A percentile compares a stretch with the other conserved stretches of the same genome.
These are phyloP conservation scores for Choristoneura fumiferana DNA, from an alignment of 1,140 invertebrate genomes.

Conservation along the genomic window DNA sequence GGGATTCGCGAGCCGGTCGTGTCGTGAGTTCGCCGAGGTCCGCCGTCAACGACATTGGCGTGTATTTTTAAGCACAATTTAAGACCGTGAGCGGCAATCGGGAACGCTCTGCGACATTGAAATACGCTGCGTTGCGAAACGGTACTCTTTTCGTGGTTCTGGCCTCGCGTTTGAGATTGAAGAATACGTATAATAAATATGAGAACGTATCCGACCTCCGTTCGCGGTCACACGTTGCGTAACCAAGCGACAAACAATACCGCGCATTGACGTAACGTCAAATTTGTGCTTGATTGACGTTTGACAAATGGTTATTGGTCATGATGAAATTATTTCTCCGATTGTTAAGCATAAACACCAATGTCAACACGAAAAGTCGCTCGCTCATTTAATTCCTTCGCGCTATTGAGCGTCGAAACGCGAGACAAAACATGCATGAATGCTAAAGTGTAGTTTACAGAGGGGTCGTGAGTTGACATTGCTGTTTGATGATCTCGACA, in stretches of 20 bases:
- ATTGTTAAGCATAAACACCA: neutral
- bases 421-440: neutral
- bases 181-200: conserved; percentile 77
- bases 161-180: conserved; percentile 68
- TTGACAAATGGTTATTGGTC: conserved; percentile 31
- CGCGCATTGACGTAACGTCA: conserved; percentile 39
- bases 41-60: conserved; percentile 17
- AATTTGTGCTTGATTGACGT: conserved; percentile 35
- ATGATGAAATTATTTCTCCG: conserved; percentile 24
- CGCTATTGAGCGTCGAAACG: too few species aligned
- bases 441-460: conserved; percentile 1
- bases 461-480: conserved; percentile 40
- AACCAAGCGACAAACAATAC: conserved; percentile 68
- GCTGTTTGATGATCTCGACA: conserved; percentile 41
- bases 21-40: conserved; percentile 3
- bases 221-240: conserved; percentile 71
- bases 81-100: conserved; percentile 40
- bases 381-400: neutral
- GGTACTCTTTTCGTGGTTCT: conserved; percentile 69
- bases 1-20: conserved; percentile 7
- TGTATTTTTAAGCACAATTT: conserved; percentile 20
- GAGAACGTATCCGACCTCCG: conserved; percentile 70
- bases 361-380: too few species aligned
- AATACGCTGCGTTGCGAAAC: conserved; percentile 67
- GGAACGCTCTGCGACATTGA: conserved; percentile 69